Evolutionary conservation across 2,797 vertebrate species (phyloP).

Genomic region (Lacerta agilis): DNA sequence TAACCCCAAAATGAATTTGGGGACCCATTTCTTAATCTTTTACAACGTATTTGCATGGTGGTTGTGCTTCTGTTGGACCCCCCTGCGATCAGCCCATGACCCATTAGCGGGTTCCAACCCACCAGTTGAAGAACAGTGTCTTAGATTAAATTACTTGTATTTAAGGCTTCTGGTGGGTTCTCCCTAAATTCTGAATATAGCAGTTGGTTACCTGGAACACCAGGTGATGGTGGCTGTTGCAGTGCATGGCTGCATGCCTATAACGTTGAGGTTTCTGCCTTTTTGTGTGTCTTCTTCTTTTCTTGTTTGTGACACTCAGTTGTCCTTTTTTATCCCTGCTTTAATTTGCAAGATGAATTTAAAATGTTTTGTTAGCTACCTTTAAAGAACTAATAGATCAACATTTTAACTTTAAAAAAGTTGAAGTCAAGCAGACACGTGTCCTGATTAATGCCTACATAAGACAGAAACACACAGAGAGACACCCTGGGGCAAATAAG

Average conservation of each 20-base stretch:
- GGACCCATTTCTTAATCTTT: too few species aligned
- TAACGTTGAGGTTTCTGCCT: neutral
- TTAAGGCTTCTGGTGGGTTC: neutral
- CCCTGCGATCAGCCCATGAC: too few species aligned
- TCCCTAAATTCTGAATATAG: neutral
- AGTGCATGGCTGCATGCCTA: neutral
- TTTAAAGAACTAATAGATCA: neutral
- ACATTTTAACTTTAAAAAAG: neutral
- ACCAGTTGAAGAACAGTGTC: too few species aligned
- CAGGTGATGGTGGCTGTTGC: neutral
- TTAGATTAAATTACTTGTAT: too few species aligned
- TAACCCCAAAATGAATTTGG: too few species aligned
- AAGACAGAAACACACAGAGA: too few species aligned
- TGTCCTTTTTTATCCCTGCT: neutral
- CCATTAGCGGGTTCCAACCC: too few species aligned
- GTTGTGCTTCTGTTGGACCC: too few species aligned
- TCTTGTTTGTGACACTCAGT: neutral
- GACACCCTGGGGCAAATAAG: neutral
- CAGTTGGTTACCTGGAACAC: neutral
- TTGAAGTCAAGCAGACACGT: neutral
- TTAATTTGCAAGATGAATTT: neutral
- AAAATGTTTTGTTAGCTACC: neutral
- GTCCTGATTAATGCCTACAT: neutral
- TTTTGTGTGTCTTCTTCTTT: neutral
- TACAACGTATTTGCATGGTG: too few species aligned